phyloP scores from a whole-genome alignment of 1,140 invertebrate species.

The Colletes gigas region DNA sequence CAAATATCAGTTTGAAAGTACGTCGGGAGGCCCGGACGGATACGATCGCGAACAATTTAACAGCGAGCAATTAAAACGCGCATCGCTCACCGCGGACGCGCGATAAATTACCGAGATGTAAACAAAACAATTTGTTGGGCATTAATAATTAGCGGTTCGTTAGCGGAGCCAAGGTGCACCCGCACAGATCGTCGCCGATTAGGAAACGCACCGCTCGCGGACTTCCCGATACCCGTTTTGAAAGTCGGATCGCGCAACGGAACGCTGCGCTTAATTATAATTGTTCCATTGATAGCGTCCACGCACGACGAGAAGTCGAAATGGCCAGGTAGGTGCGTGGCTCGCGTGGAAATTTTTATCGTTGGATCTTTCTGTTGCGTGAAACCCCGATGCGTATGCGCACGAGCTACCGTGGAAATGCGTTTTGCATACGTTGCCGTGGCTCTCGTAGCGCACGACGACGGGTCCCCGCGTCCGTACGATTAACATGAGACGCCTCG shows the following conservation, averaged over 20 bases:
- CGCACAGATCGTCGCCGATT: constrained; percentile 30
- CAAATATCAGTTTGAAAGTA: not conserved
- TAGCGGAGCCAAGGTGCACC: constrained; percentile 27
- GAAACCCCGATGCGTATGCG: constrained; percentile 61
- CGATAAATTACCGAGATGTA: constrained; percentile 42
- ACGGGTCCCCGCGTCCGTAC: constrained; percentile 58
- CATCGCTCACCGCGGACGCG: not conserved
- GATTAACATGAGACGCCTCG: constrained; percentile 78
- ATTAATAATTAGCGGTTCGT: constrained; percentile 56
- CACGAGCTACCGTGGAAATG: constrained; percentile 56
- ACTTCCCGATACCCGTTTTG: constrained; percentile 7
- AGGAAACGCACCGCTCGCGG: constrained; percentile 1
- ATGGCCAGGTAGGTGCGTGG: constrained; percentile 48
- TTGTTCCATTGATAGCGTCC: constrained; percentile 66
- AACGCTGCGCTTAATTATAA: constrained; percentile 67
- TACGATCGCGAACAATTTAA: constrained; percentile 31
- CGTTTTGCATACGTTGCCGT: constrained; percentile 68
- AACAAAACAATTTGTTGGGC: constrained; percentile 51
- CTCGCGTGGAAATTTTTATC: constrained; percentile 64
- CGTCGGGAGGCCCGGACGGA: not conserved
- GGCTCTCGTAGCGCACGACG: constrained; percentile 27
- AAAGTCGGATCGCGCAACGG: constrained; percentile 67
- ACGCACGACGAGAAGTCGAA: constrained; percentile 38
- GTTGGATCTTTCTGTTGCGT: constrained; percentile 61
- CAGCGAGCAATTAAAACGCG: constrained; percentile 29